These are phyloP conservation scores for Ectropis crepuscularia DNA, from an alignment of 2,888 invertebrate species.

Conservation along the genomic window DNA sequence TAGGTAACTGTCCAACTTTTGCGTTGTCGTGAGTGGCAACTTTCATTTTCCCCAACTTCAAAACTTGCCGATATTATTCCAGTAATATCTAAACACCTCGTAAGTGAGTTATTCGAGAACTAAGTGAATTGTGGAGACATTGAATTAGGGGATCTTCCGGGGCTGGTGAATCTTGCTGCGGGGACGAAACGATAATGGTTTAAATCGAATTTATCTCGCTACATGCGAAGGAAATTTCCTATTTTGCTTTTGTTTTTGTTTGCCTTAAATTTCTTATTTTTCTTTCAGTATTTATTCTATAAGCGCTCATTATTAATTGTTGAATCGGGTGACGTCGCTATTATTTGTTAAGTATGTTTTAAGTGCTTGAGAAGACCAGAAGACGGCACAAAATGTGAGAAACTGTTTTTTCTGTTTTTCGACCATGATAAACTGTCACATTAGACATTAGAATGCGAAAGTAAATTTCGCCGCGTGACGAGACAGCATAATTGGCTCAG, in stretches of 20 bases:
- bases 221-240: background rate
- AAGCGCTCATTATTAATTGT: too few species aligned
- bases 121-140: constrained; percentile 40
- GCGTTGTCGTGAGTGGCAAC: too few species aligned
- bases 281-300: background rate
- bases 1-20: too few species aligned
- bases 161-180: constrained; percentile 12
- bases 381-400: too few species aligned
- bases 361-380: too few species aligned
- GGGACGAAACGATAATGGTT: constrained; percentile 23
- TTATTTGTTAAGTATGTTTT: too few species aligned
- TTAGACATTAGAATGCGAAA: too few species aligned
- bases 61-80: constrained; percentile 43
- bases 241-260: constrained; percentile 10
- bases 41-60: background rate
- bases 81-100: constrained; percentile 30
- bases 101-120: constrained; percentile 47
- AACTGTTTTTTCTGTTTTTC: too few species aligned
- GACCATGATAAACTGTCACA: too few species aligned
- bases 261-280: background rate
- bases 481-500: too few species aligned
- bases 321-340: too few species aligned
- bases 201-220: constrained; percentile 21
- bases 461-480: too few species aligned
- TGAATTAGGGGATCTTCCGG: constrained; percentile 40